A percentile compares a stretch with the other conserved stretches of the same genome.
Conservation (phyloP, 2,888 invertebrate species). For the Bugulina stolonifera region DNA sequence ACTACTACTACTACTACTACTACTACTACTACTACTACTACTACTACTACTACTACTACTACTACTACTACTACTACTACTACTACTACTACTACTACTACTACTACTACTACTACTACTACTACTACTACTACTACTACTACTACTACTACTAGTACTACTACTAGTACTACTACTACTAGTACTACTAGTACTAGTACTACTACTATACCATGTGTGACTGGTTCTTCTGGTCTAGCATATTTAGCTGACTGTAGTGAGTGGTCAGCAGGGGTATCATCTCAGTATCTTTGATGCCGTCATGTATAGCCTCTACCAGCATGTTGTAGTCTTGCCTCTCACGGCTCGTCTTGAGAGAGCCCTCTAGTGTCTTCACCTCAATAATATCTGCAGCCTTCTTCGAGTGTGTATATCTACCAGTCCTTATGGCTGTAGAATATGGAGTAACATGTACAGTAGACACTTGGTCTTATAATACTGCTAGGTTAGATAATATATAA, state of each 20-base stretch:
- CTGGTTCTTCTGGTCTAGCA: not conserved
- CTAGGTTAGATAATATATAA: too few relatives aligned
- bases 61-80: slow-evolving; percentile 20
- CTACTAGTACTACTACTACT: slow-evolving; percentile 23
- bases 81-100: slow-evolving; percentile 24
- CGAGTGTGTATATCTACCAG: slow-evolving; percentile 17
- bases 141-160: slow-evolving; percentile 27
- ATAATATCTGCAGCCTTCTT: slow-evolving; percentile 24
- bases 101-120: slow-evolving; percentile 23
- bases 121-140: slow-evolving; percentile 27
- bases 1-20: slow-evolving; percentile 27
- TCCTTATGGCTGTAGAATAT: slow-evolving; percentile 13
- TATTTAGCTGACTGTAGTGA: slow-evolving; percentile 2
- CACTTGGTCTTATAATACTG: too few relatives aligned
- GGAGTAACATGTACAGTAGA: too few relatives aligned
- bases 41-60: slow-evolving; percentile 27
- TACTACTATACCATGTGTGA: not conserved
- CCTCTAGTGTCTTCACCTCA: slow-evolving; percentile 22
- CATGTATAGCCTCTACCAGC: slow-evolving; percentile 3
- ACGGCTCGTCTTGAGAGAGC: not conserved
- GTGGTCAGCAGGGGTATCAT: slow-evolving; percentile 10
- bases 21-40: slow-evolving; percentile 27
- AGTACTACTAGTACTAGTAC: not conserved
- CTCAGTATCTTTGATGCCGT: slow-evolving; percentile 2
- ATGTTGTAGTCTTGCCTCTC: not conserved